Evolutionary conservation across 2,888 invertebrate species (phyloP), one percentile per base, ranked within the genome.

Genomic region (Drosophila buzzatii): DNA sequence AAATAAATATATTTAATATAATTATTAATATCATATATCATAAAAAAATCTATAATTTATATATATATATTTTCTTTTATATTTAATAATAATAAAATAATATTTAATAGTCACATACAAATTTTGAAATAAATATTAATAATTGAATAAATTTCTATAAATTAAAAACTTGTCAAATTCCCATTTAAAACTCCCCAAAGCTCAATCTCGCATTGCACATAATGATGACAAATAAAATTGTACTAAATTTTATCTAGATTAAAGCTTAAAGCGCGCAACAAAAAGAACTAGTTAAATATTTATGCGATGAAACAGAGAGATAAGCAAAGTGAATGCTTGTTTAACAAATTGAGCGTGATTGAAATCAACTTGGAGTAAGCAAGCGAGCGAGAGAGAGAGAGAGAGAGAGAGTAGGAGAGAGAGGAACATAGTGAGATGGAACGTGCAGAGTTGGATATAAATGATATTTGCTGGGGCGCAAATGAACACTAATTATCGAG

Each of bases 401-500:
- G 45, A 20, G 23, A 2, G 20, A 20, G 5, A 12, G n/a, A 3
- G 41, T n/a, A n/a, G 18, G 10, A 18, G 14, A 56, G 31, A 33
- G 20, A 6, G 18, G 6, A 5, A 20, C n/a, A 18, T 12, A 14
- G 51, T 5, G 14, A 35, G 20, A 18, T 33, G 18, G 35, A 18
- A 6, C 10, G 18, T 18, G 7, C 1, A 18, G 14, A 35, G 18
- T 1, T 35, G 52, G 20, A 31, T 47, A 63, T 61, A 16, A 35
- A 76, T 82, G 73, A 62, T 64, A 80, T 63, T 70, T 65, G 53
- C 45, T 73, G 60, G 52, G 62, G 68, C 78, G 78, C 71, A 67
- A 85, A 82, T 78, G 68, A 60, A 73, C 67, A 68, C 66, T 61
- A 72, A 79, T 71, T 79, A 75, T 72, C 44, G 60, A 45, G 60